Base-by-base conservation (phyloP, 2,797 vertebrate species). In the Enteromius trimaculatus region DNA sequence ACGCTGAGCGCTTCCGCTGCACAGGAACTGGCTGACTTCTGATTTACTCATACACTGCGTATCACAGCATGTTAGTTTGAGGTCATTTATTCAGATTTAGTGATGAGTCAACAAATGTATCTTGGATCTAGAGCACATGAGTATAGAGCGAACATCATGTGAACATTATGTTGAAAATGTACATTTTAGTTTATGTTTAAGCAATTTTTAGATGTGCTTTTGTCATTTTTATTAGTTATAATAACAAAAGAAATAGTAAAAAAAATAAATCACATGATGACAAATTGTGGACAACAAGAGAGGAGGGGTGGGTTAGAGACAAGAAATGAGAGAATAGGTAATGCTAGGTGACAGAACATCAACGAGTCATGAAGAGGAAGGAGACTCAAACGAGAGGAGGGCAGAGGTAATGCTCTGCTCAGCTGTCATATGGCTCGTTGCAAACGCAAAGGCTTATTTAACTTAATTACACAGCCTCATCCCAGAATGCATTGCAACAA, bases 61-160 rank as follows among this genome's bases (percentile, higher is more conserved):
- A 68, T 68, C 81, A 68, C 81, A 82, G 80, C 80, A 34, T 82
- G 80, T 47, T 76, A 26, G 44, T 53, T 68, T 76, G 62, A 82
- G 58, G 72, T 66, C 71, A 76, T 82, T 82, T 42, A 68, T 77
- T 82, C 34, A 6, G 23, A 44, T 75, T 81, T 81, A 39, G 60
- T 82, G 62, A 82, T 66, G 70, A 82, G 62, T 82, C 72, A 64
- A 81, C 44, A 49, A 75, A 74, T 75, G 21, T 31, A 23, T 60
- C 37, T 72, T 44, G 55, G 69, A 74, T 74, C 53, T 49, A 62
- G 26, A 23, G 51, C 51, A 75, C 9, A 26, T 11, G 60, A n/a
- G 10, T 8, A 49, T 14, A 78, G 19, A 65, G 17, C 19, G 2
- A 14, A 17, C 23, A 47, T 60, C 9, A 26, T 39, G 37, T 39